Evolutionary conservation across 1,140 invertebrate genomes (phyloP).

Genomic region (Micrasema minimum): DNA sequence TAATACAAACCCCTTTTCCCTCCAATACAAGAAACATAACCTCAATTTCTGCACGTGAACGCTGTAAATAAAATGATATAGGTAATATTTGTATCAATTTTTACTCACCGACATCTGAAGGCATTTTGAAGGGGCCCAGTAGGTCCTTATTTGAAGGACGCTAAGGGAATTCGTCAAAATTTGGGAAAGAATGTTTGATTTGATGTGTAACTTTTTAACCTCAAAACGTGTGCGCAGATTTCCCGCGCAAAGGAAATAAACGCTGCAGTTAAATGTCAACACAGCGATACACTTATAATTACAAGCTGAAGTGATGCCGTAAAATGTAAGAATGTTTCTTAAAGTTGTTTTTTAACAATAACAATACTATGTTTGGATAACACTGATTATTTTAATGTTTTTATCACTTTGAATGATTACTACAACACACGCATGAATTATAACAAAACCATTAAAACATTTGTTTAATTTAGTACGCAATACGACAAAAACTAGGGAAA

Average conservation of each 20-base stretch:
- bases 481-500: too few relatives aligned
- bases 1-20: too few relatives aligned
- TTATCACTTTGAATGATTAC: too few relatives aligned
- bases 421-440: too few relatives aligned
- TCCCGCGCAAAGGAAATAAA: not conserved
- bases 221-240: slow-evolving; percentile 27
- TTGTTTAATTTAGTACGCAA: too few relatives aligned
- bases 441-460: too few relatives aligned
- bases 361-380: not conserved
- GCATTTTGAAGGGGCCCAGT: slow-evolving; percentile 33
- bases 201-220: slow-evolving; percentile 24
- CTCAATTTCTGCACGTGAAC: too few relatives aligned
- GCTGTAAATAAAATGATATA: too few relatives aligned
- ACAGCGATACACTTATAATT: not conserved
- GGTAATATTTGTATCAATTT: too few relatives aligned
- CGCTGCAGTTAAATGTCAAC: slow-evolving; percentile 6
- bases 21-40: too few relatives aligned
- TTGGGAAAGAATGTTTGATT: slow-evolving; percentile 30
- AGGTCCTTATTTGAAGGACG: slow-evolving; percentile 17
- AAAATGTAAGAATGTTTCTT: not conserved
- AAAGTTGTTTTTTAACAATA: not conserved
- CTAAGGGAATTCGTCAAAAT: slow-evolving; percentile 19
- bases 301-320: not conserved
- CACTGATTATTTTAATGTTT: slow-evolving; percentile 3
- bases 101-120: slow-evolving; percentile 48